Base-by-base conservation (phyloP, 1,140 invertebrate genomes). In the Drosophila funebris region DNA sequence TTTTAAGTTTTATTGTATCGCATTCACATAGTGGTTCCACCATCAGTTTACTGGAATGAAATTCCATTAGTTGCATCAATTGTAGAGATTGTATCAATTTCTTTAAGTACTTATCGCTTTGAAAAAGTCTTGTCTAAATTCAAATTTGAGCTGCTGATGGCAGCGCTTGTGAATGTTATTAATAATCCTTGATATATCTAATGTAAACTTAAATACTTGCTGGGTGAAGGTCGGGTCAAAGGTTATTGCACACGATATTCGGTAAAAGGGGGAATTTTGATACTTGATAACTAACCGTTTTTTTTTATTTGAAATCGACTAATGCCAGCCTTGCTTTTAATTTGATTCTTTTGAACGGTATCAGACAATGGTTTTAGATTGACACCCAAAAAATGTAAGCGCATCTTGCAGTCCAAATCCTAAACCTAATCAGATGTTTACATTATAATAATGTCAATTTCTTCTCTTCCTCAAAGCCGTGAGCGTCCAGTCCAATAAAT, bases 391-490 rank as follows among this genome's bases (percentile, higher is more conserved):
- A 52, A 69, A 61, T 52, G 82, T 88, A 87, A 83, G 78, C 62
- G 73, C 54, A 50, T 16, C 37, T 70, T 58, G 48, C 33, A 64
- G 71, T 50, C 52, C 61, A 66, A 50, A 75, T 46, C n/a, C 44
- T 46, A 46, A 46, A 24, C n/a, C 46, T 60, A 66, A 71, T 50
- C 62, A 48, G 62, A 57, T 57, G 50, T 36, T 78, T 66, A 73
- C 76, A 76, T 78, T 71, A 64, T 56, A 88, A 76, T 83, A 87
- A 87, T 83, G 78, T 41, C 72, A 82, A 56, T 64, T 85, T 77
- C 53, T 85, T 85, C 48, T 84, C 81, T 84, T 85, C 81, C 81
- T 64, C 68, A 57, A 85, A 81, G 78, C 69, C 56, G 56, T 50
- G 27, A 56, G 22, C 62, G 61, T 57, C 46, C 33, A 43, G 61